Conservation (phyloP, 2,797 vertebrate species). For the Poliocrania exsul region DNA sequence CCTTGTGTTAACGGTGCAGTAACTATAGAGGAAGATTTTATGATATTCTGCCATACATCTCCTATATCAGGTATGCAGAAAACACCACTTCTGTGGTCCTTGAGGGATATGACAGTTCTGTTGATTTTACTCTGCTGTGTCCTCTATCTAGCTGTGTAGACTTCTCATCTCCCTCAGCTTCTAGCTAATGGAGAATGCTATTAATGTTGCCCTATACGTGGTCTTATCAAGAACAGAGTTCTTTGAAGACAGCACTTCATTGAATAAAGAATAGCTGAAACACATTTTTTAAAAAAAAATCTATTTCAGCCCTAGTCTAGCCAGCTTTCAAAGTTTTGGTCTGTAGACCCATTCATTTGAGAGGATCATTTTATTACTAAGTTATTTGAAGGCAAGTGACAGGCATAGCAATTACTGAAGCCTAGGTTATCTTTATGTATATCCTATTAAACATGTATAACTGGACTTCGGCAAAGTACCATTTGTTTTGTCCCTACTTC, state of each 20-base stretch:
- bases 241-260: background rate
- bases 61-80: background rate
- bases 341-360: accelerated
- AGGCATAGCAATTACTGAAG: background rate
- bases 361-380: background rate
- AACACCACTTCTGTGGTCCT: background rate
- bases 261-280: background rate
- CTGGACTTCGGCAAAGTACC: background rate
- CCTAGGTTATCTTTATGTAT: background rate
- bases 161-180: background rate
- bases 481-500: background rate
- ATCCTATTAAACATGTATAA: background rate
- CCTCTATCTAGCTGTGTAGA: background rate
- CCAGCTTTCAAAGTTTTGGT: background rate
- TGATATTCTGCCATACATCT: background rate
- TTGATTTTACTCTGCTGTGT: background rate
- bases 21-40: background rate
- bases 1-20: background rate
- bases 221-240: background rate
- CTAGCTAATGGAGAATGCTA: background rate
- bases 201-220: background rate
- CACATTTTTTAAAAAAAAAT: too few relatives aligned
- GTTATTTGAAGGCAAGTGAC: background rate
- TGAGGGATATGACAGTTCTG: background rate
- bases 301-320: background rate